Percentiles rank a stretch among this genome's conserved stretches.
These are phyloP conservation scores for Stylophora pistillata DNA, from an alignment of 64 coral and sea anemone species.

Conservation along the genomic window DNA sequence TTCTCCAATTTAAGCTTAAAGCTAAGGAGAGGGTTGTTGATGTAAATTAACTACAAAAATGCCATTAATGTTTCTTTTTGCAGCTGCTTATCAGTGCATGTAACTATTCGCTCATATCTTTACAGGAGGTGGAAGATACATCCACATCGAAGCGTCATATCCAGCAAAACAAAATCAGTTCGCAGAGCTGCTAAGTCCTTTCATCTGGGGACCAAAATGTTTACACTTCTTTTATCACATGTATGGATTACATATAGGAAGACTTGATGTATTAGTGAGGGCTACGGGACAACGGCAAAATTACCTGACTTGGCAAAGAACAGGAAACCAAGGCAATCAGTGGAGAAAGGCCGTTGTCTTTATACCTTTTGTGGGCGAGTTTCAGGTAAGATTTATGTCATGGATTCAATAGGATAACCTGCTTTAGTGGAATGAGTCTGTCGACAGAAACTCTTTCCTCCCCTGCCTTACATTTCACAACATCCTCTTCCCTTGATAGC, in stretches of 20 bases:
- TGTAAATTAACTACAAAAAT: no score
- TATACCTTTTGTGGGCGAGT: neutral
- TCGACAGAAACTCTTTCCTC: no score
- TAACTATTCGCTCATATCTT: no score
- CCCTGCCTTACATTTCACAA: no score
- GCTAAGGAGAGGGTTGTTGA: no score
- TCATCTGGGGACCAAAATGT: neutral
- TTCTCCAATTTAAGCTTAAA: no score
- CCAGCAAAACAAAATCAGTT: neutral
- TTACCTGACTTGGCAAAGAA: neutral
- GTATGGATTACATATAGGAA: constrained; percentile 5
- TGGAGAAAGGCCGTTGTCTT: neutral
- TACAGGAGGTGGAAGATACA: neutral
- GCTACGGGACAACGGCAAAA: no score
- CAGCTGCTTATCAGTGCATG: no score
- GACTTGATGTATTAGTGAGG: neutral
- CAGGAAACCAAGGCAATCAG: neutral
- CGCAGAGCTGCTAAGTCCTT: neutral
- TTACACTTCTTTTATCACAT: constrained; percentile 16
- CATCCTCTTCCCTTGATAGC: no score
- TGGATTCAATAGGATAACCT: neutral
- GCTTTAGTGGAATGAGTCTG: no score
- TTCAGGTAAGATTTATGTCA: neutral
- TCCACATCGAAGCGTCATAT: neutral
- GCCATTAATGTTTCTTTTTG: neutral